A percentile compares a stretch with the other conserved stretches of the same genome.
These are phyloP conservation scores for Lepidochrysops patricia DNA, from an alignment of 2,888 invertebrate species.

Conservation along the genomic window DNA sequence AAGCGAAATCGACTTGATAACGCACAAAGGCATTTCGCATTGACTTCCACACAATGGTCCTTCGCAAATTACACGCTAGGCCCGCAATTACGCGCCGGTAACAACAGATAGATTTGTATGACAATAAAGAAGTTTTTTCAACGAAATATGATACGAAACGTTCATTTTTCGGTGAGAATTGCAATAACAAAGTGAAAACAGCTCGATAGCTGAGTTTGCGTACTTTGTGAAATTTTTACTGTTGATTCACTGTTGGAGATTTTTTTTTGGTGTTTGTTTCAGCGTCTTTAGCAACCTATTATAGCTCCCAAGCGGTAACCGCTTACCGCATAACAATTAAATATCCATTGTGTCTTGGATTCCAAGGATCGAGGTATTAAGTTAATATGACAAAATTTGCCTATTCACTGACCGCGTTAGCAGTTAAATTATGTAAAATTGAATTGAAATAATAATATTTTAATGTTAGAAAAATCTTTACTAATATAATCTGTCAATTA, in stretches of 20 bases:
- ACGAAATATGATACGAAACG: slow-evolving; percentile 51
- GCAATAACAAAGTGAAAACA: background rate
- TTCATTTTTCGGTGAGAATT: slow-evolving; percentile 20
- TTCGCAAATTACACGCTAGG: slow-evolving; percentile 61
- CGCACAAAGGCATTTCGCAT: slow-evolving; percentile 36
- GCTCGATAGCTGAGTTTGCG: background rate
- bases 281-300: no score
- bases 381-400: no score
- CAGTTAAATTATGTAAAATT: no score
- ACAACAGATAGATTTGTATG: slow-evolving; percentile 74
- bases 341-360: no score
- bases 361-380: no score
- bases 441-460: no score
- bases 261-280: no score
- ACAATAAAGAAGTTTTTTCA: slow-evolving; percentile 60
- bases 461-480: no score
- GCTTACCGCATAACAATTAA: no score
- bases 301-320: no score
- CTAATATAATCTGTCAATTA: no score
- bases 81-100: slow-evolving; percentile 55
- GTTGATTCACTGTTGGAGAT: background rate
- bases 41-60: slow-evolving; percentile 48
- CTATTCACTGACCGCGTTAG: no score
- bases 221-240: background rate
- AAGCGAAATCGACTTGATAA: slow-evolving; percentile 20